These are phyloP conservation scores for Mastomys coucha DNA, from an alignment of 2,113 vertebrate species.

Conservation along the genomic window DNA sequence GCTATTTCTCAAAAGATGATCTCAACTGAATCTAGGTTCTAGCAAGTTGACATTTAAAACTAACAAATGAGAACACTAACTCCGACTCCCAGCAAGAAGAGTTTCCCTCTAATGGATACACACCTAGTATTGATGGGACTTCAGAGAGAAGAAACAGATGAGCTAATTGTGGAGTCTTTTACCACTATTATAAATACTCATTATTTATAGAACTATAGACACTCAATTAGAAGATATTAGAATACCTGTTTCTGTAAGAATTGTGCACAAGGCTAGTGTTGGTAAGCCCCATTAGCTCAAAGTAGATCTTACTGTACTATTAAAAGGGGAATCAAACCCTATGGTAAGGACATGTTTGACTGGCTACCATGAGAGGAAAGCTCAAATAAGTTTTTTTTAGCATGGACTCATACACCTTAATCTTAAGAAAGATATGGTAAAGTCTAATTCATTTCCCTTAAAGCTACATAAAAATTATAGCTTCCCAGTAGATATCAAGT, in stretches of 20 bases:
- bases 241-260: neutral
- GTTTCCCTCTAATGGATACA: neutral
- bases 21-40: neutral
- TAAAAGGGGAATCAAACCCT: neutral
- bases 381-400: neutral
- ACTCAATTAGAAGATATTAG: neutral
- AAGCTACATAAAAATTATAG: neutral
- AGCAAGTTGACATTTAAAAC: neutral
- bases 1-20: too few species aligned
- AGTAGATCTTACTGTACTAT: neutral
- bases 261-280: neutral
- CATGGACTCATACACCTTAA: rapidly evolving
- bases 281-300: neutral
- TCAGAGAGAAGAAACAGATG: neutral
- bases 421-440: neutral
- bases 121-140: neutral
- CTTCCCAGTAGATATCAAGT: constrained; percentile 36
- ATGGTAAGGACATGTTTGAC: neutral
- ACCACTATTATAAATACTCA: neutral
- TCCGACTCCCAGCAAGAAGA: rapidly evolving
- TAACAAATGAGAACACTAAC: neutral
- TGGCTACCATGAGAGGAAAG: neutral
- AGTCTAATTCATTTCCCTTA: neutral
- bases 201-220: neutral
- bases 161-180: neutral